phyloP scores from a whole-genome alignment of 2,797 vertebrate genomes.

The Steatocranus sp. region DNA sequence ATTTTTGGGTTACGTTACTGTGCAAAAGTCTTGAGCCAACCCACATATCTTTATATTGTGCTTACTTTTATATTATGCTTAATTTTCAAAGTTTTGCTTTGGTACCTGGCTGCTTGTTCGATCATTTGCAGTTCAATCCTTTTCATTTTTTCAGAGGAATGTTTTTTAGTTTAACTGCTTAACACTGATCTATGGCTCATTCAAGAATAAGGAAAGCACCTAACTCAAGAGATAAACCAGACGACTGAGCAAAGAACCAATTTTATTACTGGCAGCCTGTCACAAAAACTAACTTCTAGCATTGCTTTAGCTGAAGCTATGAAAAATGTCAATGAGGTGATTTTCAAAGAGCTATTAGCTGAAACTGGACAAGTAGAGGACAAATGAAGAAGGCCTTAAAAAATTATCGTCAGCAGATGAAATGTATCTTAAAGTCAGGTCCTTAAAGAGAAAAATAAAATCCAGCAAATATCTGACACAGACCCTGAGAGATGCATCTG shows the following conservation, averaged over 20 bases:
- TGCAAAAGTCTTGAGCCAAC: background rate
- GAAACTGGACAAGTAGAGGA: background rate
- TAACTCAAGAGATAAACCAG: background rate
- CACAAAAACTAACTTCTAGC: background rate
- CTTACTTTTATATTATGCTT: background rate
- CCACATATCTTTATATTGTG: background rate
- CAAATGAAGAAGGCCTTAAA: background rate
- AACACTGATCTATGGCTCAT: background rate
- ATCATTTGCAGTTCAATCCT: background rate
- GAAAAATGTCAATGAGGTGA: background rate
- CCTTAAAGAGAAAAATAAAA: background rate
- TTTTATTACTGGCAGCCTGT: background rate
- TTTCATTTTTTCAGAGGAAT: background rate
- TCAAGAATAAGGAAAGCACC: background rate
- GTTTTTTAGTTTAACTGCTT: background rate
- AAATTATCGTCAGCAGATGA: background rate
- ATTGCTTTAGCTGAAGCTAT: background rate
- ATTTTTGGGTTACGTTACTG: background rate
- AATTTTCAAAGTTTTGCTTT: background rate
- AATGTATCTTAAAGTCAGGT: background rate
- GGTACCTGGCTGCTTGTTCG: accelerated
- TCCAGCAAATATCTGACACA: background rate
- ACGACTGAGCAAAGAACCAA: background rate
- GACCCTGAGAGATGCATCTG: background rate
- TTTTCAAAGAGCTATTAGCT: background rate